Evolutionary conservation across 2,113 vertebrate species (phyloP).

Genomic region (Pseudorectes ferrugineus): DNA sequence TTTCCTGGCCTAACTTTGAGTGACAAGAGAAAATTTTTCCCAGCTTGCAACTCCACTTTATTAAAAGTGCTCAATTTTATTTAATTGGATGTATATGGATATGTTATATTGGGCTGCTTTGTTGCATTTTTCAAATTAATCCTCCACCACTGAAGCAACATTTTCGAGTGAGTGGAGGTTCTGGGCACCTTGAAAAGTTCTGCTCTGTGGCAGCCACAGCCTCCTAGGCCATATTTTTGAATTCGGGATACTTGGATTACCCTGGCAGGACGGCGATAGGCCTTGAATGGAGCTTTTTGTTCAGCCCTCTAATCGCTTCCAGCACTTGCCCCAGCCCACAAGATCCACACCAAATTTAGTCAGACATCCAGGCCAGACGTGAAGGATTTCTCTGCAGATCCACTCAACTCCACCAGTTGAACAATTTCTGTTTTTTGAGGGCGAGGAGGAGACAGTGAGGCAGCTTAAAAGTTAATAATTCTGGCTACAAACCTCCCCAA

Average conservation of each 20-base stretch:
- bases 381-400: conserved; percentile 73
- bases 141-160: neutral
- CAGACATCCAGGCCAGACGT: conserved; percentile 68
- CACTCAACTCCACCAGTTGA: conserved; percentile 36
- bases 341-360: conserved; percentile 71
- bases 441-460: conserved; percentile 26
- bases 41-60: conserved; percentile 44
- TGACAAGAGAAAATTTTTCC: conserved; percentile 64
- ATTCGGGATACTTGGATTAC: conserved; percentile 82
- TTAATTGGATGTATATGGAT: conserved; percentile 27
- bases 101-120: neutral
- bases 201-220: conserved; percentile 43
- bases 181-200: conserved; percentile 63
- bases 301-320: conserved; percentile 85
- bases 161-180: conserved; percentile 45
- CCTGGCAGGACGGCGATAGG: conserved; percentile 82
- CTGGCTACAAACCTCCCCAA: conserved; percentile 4
- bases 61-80: conserved; percentile 26
- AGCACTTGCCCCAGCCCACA: conserved; percentile 78
- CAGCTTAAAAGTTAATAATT: conserved; percentile 47
- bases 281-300: conserved; percentile 88
- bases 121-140: conserved; percentile 52
- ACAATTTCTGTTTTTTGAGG: conserved; percentile 50
- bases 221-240: conserved; percentile 70
- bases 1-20: conserved; percentile 46